Conservation (phyloP, 2,113 vertebrate species). For the Lipophrys pholis region DNA sequence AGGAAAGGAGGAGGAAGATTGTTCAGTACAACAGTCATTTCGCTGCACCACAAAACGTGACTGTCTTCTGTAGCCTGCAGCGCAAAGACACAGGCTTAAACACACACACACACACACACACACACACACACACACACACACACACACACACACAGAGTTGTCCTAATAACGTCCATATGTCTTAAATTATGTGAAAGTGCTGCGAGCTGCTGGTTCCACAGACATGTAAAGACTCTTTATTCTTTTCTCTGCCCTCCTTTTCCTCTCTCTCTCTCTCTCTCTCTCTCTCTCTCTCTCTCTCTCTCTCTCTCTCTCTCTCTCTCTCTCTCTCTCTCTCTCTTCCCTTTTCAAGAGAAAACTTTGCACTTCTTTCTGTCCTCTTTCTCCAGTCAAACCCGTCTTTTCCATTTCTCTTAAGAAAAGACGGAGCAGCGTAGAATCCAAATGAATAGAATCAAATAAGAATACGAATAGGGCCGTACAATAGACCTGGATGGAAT, state of each 20-base stretch:
- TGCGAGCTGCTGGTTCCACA: conserved; percentile 78
- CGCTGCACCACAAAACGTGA: conserved; percentile 75
- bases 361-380: conserved; percentile 47
- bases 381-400: conserved; percentile 32
- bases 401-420: conserved; percentile 27
- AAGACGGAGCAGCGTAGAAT: too few species aligned
- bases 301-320: conserved; percentile 35
- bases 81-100: conserved; percentile 57
- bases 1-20: conserved; percentile 13
- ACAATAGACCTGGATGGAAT: too few species aligned
- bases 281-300: conserved; percentile 15
- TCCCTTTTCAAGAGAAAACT: too few species aligned
- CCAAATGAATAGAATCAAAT: too few species aligned
- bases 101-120: conserved; percentile 25
- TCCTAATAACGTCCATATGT: conserved; percentile 81
- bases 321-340: conserved; percentile 31
- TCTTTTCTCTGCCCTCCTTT: conserved; percentile 42
- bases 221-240: conserved; percentile 80
- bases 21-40: conserved; percentile 59
- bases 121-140: conserved; percentile 27
- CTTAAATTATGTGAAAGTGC: conserved; percentile 81
- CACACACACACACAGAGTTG: conserved; percentile 57
- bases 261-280: conserved; percentile 21
- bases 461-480: too few species aligned
- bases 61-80: conserved; percentile 70